Base-by-base conservation (phyloP, 2,888 invertebrate species). In the Blastobasis lacticolella region DNA sequence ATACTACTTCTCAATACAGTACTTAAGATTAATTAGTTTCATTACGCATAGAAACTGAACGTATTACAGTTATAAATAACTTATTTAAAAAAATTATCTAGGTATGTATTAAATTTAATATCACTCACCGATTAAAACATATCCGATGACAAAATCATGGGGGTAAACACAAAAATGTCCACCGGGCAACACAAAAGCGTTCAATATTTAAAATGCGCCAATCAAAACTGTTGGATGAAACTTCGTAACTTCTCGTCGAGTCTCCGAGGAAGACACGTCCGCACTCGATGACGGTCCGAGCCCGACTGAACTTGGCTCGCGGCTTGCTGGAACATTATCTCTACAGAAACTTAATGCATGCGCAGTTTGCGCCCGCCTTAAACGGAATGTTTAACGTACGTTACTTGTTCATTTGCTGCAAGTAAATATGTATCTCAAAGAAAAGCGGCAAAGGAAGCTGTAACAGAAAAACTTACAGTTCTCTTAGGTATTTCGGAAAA, bases 271-370 rank as follows among this genome's bases (percentile, higher is more conserved):
- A 59, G 57, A 61, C 64, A 62, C 78, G 72, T 66, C 60, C 58
- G 55, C 57, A 57, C 70, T 58, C 54, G 54, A 58, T 66, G 61
- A 63, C 58, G 61, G 65, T 64, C 62, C 66, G 63, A 57, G 65
- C 60, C 65, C 67, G 62, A 79, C 79, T 79, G 74, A 75, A 71
- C 71, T 67, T 63, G 64, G 49, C 50, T 54, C 42, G 46, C 67
- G 63, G 64, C 63, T 59, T 67, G 66, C 59, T 49, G 58, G 60
- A 64, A 70, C 68, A 74, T 70, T 69, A 74, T 74, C 71, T 73
- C 73, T 73, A 72, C 23, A 51, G 42, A 73, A 72, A 71, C 71
- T 69, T 66, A 54, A 71, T 72, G 73, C 78, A 75, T 79, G 79
- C 78, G 78, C 78, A 75, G 68, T 67, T 58, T 64, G 10, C 40